Evolutionary conservation across 2,888 invertebrate genomes (phyloP), one percentile per base, ranked within the genome.

Genomic region (Watsonalla binaria): DNA sequence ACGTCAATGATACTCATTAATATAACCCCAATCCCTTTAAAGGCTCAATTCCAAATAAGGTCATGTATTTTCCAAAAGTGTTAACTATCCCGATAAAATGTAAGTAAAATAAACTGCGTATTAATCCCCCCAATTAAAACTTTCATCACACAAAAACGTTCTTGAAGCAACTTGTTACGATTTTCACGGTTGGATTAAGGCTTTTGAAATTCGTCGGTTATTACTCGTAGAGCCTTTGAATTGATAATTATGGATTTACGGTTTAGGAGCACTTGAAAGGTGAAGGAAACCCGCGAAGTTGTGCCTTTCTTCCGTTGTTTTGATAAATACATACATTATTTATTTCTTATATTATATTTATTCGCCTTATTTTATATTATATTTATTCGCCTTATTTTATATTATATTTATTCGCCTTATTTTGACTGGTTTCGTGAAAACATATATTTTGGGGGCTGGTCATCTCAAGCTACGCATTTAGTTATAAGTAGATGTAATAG

Each of bases 71-170:
- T 11, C 11, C 11, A 5, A 8, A 42, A 42, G 1, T 11, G 42
- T 11, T 42, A 11, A 42, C 42, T 42, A 42, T 42, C 11, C 42
- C 54, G 54, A 61, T 66, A 62, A 59, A 24, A 57, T 58, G 60
- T 55, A 57, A 55, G 54, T 51, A 55, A 46, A 59, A 54, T 61
- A 59, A 60, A 56, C 67, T 61, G 63, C 68, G 72, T 74, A 78
- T 78, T 84, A 82, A 81, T 79, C 78, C 71, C 58, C 70, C 80
- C 72, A 77, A 79, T 78, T 78, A 79, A 72, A 78, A 78, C 63
- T 79, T 78, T 70, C 63, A 65, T 70, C 66, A 69, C 63, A 62
- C 63, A 69, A 72, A 72, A 76, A 73, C 68, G 61, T 70, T 70
- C 68, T 66, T 61, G 59, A 69, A 73, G 69, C 73, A 74, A 70